These are phyloP conservation scores for Tapirus terrestris DNA, from an alignment of 2,113 vertebrate genomes.

Conservation along the genomic window DNA sequence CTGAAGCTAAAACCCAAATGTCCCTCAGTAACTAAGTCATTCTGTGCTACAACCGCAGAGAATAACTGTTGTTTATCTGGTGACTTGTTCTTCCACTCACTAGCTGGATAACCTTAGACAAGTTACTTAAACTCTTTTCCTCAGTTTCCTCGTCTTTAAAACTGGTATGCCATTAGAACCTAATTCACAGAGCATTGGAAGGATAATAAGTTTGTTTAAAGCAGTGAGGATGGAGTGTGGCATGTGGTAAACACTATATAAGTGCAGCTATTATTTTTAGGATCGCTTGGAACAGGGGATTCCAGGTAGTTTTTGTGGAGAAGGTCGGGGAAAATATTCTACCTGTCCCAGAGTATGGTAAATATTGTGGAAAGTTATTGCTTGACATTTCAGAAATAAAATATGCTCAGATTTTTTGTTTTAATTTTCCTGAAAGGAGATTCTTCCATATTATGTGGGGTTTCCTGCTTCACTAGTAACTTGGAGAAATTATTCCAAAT, in stretches of 20 bases:
- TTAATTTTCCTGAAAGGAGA: not conserved
- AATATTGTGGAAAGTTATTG: not conserved
- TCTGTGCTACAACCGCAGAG: not conserved
- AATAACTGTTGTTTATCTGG: not conserved
- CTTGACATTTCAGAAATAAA: not conserved
- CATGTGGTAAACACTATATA: not conserved
- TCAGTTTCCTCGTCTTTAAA: not conserved
- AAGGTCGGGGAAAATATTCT: not conserved
- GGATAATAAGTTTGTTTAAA: not conserved
- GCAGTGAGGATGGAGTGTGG: not conserved
- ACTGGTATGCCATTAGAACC: not conserved
- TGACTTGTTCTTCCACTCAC: not conserved
- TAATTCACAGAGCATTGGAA: not conserved
- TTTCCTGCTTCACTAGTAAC: not conserved
- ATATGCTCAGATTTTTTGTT: not conserved
- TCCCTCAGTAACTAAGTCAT: not conserved
- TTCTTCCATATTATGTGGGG: not conserved
- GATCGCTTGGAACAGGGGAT: not conserved
- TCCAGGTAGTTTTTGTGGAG: not conserved
- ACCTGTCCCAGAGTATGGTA: not conserved
- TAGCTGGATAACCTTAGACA: not conserved
- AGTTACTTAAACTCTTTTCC: not conserved
- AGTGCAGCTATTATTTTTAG: not conserved
- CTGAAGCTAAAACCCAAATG: not conserved
- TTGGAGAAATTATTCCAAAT: not conserved